Percentiles rank a stretch among this genome's conserved stretches.
These are phyloP conservation scores for Pristis pectinata DNA, from an alignment of 2,797 vertebrate species.

Conservation along the genomic window DNA sequence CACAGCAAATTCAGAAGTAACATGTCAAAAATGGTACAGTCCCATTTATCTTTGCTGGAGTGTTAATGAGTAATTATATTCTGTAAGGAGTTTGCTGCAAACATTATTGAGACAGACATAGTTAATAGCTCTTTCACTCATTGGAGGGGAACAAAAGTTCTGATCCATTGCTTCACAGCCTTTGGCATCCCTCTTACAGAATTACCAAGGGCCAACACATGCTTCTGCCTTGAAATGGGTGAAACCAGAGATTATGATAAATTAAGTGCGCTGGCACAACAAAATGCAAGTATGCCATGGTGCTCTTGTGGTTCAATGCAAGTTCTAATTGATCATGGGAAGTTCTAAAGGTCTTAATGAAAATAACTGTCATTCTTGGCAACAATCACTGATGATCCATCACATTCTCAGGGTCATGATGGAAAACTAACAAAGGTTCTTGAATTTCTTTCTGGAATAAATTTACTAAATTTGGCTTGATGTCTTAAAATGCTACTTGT, in stretches of 20 bases:
- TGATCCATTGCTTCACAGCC: no score
- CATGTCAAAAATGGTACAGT: neutral
- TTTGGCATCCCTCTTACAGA: no score
- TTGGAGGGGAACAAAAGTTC: neutral
- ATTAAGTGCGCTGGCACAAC: neutral
- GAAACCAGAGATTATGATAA: neutral
- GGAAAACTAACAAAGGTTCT: neutral
- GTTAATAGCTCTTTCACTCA: neutral
- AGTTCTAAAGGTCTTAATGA: neutral
- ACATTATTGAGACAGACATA: neutral
- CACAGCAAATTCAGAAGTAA: neutral
- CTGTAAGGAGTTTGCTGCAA: neutral
- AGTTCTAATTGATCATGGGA: neutral
- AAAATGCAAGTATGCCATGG: neutral
- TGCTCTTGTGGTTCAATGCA: neutral
- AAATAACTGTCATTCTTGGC: neutral
- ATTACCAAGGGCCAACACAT: neutral
- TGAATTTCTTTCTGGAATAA: neutral
- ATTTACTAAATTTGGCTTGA: neutral
- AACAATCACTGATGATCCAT: neutral
- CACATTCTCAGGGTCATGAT: neutral
- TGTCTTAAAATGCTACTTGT: neutral
- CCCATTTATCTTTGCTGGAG: neutral
- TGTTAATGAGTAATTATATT: neutral
- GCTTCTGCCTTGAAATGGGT: neutral